These are phyloP conservation scores for Melanotaenia boesemani DNA, from an alignment of 2,797 vertebrate species.

Conservation along the genomic window DNA sequence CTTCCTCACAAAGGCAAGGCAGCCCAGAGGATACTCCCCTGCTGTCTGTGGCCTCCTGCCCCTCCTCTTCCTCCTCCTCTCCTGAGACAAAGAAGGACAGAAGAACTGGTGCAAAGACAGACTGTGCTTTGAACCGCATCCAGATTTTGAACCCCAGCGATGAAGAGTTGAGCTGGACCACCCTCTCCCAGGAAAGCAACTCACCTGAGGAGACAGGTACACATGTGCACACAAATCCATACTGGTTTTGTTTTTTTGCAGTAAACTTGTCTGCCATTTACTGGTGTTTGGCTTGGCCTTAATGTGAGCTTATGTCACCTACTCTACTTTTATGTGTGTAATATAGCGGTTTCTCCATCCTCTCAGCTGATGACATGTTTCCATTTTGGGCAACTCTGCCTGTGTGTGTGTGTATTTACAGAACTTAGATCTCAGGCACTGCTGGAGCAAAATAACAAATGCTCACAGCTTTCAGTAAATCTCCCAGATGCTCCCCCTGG, in stretches of 20 bases:
- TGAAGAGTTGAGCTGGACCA: slow-evolving; percentile 98
- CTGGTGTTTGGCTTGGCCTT: slow-evolving; percentile 18
- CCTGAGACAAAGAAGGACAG: slow-evolving; percentile 97
- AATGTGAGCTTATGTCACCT: slow-evolving; percentile 16
- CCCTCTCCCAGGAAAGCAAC: slow-evolving; percentile 95
- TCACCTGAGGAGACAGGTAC: slow-evolving; percentile 94
- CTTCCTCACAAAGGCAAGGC: slow-evolving; percentile 73
- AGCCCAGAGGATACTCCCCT: slow-evolving; percentile 89
- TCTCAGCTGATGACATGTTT: slow-evolving; percentile 62
- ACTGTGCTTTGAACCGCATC: slow-evolving; percentile 95
- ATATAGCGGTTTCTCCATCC: slow-evolving; percentile 38
- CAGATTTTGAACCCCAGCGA: slow-evolving; percentile 96
- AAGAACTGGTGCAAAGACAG: slow-evolving; percentile 95
- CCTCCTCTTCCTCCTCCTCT: slow-evolving; percentile 88
- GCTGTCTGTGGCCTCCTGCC: slow-evolving; percentile 82
- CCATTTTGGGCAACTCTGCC: slow-evolving; percentile 40
- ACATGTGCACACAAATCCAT: slow-evolving; percentile 14
- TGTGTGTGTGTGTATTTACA: slow-evolving; percentile 12
- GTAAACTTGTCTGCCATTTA: slow-evolving; percentile 9
- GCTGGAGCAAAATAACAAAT: slow-evolving; percentile 62
- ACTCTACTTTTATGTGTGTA: slow-evolving; percentile 10
- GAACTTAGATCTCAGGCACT: slow-evolving; percentile 19
- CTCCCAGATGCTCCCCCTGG: slow-evolving; percentile 56
- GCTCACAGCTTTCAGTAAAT: slow-evolving; percentile 35
- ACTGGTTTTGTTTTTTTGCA: neutral